Evolutionary conservation across 1,140 invertebrate species (phyloP).

Genomic region (Euborellia annulipes): DNA sequence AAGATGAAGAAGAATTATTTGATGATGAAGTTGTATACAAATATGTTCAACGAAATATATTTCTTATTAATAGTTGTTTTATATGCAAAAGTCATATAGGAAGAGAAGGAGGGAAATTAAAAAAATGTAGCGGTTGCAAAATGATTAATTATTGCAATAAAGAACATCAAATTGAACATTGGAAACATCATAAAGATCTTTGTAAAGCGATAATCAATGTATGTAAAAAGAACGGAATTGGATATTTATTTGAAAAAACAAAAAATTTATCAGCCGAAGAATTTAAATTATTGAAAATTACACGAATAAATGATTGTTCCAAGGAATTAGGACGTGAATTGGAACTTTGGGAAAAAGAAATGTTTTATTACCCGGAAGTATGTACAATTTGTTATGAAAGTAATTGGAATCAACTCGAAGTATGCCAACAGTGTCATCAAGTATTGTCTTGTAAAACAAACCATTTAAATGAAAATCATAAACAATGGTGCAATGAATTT

Average conservation of each 20-base stretch:
- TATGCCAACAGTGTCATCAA: conserved; percentile 39
- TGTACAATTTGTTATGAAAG: conserved; percentile 38
- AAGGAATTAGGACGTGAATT: conserved; percentile 36
- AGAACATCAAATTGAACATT: conserved; percentile 30
- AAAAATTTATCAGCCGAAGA: conserved; percentile 34
- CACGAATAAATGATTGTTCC: conserved; percentile 39
- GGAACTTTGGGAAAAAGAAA: conserved; percentile 46
- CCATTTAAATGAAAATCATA: conserved; percentile 20
- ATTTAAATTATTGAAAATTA: conserved; percentile 40
- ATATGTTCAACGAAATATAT: conserved; percentile 2
- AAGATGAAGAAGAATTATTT: too few relatives aligned
- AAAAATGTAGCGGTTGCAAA: conserved; percentile 24
- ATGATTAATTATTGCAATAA: conserved; percentile 36
- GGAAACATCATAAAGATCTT: conserved; percentile 26
- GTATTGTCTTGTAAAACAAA: conserved; percentile 26
- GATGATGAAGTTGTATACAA: conserved; percentile 4
- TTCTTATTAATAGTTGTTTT: conserved; percentile 23
- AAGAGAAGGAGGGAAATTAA: conserved; percentile 21
- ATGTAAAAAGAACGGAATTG: conserved; percentile 17
- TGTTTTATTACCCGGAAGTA: conserved; percentile 44
- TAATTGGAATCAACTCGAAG: conserved; percentile 26
- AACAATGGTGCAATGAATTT: conserved; percentile 25
- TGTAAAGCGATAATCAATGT: conserved; percentile 25
- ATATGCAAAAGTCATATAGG: conserved; percentile 23
- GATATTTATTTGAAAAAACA: conserved; percentile 33